A percentile compares a stretch with the other conserved stretches of the same genome.
Conservation (phyloP, 1,140 invertebrate species). For the Pentalonia nigronervosa region DNA sequence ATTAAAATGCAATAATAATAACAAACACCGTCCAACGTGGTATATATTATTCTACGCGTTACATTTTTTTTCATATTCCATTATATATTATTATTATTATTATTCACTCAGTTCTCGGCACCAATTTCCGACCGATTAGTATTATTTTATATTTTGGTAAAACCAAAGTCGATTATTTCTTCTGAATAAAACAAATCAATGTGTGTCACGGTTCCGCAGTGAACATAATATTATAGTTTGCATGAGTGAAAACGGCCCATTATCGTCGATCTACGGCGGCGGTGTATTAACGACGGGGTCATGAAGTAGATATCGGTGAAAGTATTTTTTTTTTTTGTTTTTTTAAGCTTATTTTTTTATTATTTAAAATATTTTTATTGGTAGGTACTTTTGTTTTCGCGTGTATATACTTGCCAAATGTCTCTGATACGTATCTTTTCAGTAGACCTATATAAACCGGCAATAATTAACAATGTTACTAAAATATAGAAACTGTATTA, state of each 20-base stretch:
- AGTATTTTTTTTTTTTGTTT: not conserved
- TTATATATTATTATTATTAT: not conserved
- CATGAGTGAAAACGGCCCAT: conserved; percentile 42
- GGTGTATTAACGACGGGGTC: conserved; percentile 13
- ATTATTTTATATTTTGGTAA: not conserved
- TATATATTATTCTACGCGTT: not conserved
- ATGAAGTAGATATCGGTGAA: conserved; percentile 19
- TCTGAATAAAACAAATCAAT: conserved; percentile 9
- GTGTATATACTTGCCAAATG: not conserved
- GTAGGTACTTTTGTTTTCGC: not conserved
- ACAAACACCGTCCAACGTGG: not conserved
- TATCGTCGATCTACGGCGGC: not conserved
- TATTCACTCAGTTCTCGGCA: not conserved
- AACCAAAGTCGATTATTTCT: not conserved
- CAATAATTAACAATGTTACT: not conserved
- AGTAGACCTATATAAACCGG: not conserved
- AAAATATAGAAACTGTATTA: too few relatives aligned
- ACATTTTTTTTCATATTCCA: not conserved
- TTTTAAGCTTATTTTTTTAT: not conserved
- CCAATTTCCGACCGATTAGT: not conserved
- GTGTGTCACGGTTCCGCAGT: conserved; percentile 3
- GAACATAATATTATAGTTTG: conserved; percentile 16
- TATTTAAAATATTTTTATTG: not conserved
- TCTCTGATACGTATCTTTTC: not conserved
- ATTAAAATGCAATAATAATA: conserved; percentile 20